Conservation (phyloP, 2,797 vertebrate species). For the Pangasius krempfi region DNA sequence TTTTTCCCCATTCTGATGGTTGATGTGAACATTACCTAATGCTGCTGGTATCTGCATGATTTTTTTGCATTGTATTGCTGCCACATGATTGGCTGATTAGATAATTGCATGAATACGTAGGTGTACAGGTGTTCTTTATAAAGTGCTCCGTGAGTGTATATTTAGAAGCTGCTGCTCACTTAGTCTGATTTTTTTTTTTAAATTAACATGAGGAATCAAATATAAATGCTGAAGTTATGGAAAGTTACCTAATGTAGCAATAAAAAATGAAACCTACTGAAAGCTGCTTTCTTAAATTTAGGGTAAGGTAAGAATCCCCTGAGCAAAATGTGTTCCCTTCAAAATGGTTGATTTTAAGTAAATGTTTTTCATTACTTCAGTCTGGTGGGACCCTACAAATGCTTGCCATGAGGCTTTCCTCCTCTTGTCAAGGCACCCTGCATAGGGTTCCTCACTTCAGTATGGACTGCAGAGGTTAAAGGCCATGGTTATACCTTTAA, state of each 20-base stretch:
- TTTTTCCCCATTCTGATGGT: too few relatives aligned
- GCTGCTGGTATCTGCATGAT: background rate
- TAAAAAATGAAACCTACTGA: background rate
- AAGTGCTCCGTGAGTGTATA: background rate
- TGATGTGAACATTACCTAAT: background rate
- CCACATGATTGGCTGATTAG: background rate
- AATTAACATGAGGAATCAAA: background rate
- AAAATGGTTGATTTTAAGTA: background rate
- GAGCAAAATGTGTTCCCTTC: background rate
- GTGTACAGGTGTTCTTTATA: background rate
- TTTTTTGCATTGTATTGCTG: background rate
- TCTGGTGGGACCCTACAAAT: background rate
- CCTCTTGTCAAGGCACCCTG: background rate
- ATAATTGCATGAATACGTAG: background rate
- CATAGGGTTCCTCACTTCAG: background rate
- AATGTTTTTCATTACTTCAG: background rate
- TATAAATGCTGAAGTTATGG: background rate
- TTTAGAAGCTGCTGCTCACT: background rate
- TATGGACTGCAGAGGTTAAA: background rate
- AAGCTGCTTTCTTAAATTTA: background rate
- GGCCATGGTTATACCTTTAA: background rate
- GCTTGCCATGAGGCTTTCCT: background rate
- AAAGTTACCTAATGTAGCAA: background rate
- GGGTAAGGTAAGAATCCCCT: background rate
- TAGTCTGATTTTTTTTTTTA: background rate